phyloP scores from a whole-genome alignment of 2,797 vertebrate genomes.

The Acropternis orthonyx region DNA sequence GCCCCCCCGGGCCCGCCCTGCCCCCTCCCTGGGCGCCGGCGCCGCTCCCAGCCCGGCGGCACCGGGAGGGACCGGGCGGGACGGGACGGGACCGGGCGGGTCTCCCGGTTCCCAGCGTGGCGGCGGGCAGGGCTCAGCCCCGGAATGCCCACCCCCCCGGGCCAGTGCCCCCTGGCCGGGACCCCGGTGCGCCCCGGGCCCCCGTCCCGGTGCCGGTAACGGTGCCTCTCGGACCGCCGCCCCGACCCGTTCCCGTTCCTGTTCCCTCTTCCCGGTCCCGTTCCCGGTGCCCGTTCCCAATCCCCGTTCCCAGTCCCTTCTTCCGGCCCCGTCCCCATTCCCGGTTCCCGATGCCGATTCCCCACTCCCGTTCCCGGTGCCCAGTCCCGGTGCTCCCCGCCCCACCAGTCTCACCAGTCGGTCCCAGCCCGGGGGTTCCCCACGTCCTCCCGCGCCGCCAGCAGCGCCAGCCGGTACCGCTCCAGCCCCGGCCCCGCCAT shows the following conservation, averaged over 20 bases:
- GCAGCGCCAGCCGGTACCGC: constrained; percentile 84
- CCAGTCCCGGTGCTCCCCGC: not conserved
- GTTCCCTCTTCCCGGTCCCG: not conserved
- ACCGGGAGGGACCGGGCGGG: not conserved
- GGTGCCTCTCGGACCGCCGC: not conserved
- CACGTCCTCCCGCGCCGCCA: constrained; percentile 87
- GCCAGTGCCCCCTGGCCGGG: not conserved
- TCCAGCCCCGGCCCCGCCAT: constrained; percentile 82
- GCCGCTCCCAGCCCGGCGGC: not conserved
- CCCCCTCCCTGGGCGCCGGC: not conserved
- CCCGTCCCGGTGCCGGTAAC: not conserved
- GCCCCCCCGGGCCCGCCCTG: not conserved
- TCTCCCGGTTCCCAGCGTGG: not conserved
- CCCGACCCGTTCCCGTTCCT: not conserved
- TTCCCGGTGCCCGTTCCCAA: not conserved
- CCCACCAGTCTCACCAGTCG: constrained; percentile 80
- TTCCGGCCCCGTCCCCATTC: not conserved
- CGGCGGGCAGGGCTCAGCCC: not conserved
- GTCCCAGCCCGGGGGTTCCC: constrained; percentile 82
- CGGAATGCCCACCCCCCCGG: not conserved
- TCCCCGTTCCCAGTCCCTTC: not conserved
- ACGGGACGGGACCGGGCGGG: not conserved
- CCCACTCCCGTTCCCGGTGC: not conserved
- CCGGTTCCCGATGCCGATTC: not conserved
- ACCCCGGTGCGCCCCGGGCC: no score